A percentile compares a stretch with the other conserved stretches of the same genome.
phyloP scores from a whole-genome alignment of 1,140 invertebrate species.

The Macrotrachela quadricornifera region DNA sequence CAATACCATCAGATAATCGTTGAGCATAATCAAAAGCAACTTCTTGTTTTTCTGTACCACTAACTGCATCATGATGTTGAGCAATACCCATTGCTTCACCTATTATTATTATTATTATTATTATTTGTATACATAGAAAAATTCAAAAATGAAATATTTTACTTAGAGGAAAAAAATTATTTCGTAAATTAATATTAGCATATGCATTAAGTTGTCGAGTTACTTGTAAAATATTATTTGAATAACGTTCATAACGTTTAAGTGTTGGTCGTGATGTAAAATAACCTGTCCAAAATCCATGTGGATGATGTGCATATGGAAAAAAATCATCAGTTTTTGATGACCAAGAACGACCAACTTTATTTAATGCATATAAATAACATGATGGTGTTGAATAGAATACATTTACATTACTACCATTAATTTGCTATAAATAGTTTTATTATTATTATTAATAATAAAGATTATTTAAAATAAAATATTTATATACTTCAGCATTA shows the following conservation, averaged over 20 bases:
- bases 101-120: too few relatives aligned
- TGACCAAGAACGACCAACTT: conserved; percentile 40
- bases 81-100: conserved; percentile 45
- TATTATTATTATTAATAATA: too few relatives aligned
- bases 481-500: conserved; percentile 33
- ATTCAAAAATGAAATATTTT: too few relatives aligned
- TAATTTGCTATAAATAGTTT: conserved; percentile 30
- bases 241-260: conserved; percentile 49
- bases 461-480: neutral
- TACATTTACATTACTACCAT: conserved; percentile 45
- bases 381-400: conserved; percentile 85
- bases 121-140: too few relatives aligned
- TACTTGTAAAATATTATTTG: conserved; percentile 49
- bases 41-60: conserved; percentile 27
- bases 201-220: conserved; percentile 1
- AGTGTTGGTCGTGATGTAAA: conserved; percentile 66
- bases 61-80: conserved; percentile 64
- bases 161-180: too few relatives aligned
- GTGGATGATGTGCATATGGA: conserved; percentile 60
- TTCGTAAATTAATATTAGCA: too few relatives aligned
- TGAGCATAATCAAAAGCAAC: conserved; percentile 51
- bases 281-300: conserved; percentile 80
- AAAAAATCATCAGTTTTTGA: conserved; percentile 65
- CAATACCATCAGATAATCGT: conserved; percentile 40
- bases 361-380: conserved; percentile 59